Evolutionary conservation across 2,113 vertebrate genomes (phyloP), one percentile per base, ranked within the genome.

Genomic region (Ramphastos sulfuratus): DNA sequence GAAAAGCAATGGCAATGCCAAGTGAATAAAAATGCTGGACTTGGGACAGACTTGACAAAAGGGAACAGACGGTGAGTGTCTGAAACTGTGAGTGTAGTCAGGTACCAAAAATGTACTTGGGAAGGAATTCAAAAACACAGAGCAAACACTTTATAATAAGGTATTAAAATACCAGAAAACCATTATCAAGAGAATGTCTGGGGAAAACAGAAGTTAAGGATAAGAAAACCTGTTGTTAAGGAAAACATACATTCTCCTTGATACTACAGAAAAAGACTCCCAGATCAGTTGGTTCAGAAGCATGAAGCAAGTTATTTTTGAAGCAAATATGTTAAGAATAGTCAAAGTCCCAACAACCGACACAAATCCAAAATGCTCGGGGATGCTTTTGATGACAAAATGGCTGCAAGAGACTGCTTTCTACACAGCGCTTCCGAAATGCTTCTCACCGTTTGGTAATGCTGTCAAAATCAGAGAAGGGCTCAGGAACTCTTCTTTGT

Each of bases 351-450:
- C 37, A 52, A 9, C 16, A 71, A 30, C n/a, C 46, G 33, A 42
- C 30, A 42, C 4, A 71, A 75, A 82, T 64, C 16, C 33, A 83
- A 59, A 90, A 61, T 33, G 6, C 20, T 76, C 23, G 54, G 64
- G 42, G 65, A 30, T 48, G 17, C 6, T 24, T 20, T 65, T 44
- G 39, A n/a, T 60, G 21, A 44, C 5, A 50, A 82, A 87, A 80
- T 11, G 2, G 3, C 39, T 31, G 4, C 35, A 61, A 56, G 55
- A 58, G 16, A 37, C 8, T 52, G 39, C 9, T 77, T 85, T 74
- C 24, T 21, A 3, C 0, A 2, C 0, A 0, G 12, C 21, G 39
- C 13, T 63, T 63, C 23, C n/a, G 60, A 85, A 63, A 65, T 44
- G 12, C 12, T 77, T 80, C 39, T 70, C 7, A 4, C 14, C 5